These are phyloP conservation scores for Melipona quadrifasciata DNA, from an alignment of 1,140 invertebrate genomes.

Conservation along the genomic window DNA sequence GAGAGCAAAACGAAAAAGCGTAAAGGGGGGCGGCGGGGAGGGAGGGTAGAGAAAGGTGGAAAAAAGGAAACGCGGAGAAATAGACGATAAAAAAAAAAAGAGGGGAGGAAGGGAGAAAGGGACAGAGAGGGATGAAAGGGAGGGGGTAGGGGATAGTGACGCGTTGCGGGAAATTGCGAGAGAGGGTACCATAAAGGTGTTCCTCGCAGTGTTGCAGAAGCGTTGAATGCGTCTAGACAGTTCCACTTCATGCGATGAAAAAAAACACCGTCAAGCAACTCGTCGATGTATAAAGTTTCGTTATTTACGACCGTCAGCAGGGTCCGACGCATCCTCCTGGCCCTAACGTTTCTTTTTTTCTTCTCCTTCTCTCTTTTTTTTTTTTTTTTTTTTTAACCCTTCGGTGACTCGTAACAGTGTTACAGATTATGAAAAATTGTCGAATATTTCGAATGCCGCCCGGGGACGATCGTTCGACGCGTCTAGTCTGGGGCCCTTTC, in stretches of 20 bases:
- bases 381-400: too few relatives aligned
- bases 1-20: background rate
- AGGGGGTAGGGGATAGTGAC: background rate
- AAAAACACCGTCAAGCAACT: conserved; percentile 63
- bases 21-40: background rate
- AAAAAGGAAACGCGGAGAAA: background rate
- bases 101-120: background rate
- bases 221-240: conserved; percentile 69
- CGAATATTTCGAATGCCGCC: background rate
- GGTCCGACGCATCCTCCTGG: conserved; percentile 42
- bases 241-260: conserved; percentile 68
- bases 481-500: background rate
- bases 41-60: background rate
- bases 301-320: conserved; percentile 56
- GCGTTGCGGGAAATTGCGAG: conserved; percentile 59
- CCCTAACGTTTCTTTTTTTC: conserved; percentile 36
- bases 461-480: background rate
- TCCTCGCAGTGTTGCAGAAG: conserved; percentile 52
- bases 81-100: conserved; percentile 31
- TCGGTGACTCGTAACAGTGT: too few relatives aligned
- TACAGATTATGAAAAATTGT: too few relatives aligned
- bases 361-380: background rate
- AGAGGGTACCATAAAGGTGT: conserved; percentile 58
- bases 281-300: conserved; percentile 65
- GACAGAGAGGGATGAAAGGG: background rate